phyloP scores from a whole-genome alignment of 2,888 invertebrate genomes.

The Hetaerina titia region DNA sequence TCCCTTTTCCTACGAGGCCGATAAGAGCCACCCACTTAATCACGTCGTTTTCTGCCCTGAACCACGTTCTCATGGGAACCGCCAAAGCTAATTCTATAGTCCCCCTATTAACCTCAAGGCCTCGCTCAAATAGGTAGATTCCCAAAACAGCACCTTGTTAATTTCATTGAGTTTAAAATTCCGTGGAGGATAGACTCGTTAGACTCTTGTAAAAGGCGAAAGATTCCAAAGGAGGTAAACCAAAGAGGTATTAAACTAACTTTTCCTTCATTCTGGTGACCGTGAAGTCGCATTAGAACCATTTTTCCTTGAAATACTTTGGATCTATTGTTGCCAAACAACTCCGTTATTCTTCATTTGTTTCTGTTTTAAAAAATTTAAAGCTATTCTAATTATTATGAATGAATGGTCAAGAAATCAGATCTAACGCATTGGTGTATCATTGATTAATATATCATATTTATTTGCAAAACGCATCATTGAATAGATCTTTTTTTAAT shows the following conservation, averaged over 20 bases:
- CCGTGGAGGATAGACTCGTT: not conserved
- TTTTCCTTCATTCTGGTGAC: too few relatives aligned
- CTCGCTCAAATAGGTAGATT: not conserved
- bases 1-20: not conserved
- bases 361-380: too few relatives aligned
- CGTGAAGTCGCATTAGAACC: too few relatives aligned
- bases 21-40: not conserved
- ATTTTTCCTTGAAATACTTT: too few relatives aligned
- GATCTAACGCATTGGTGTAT: too few relatives aligned
- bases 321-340: too few relatives aligned
- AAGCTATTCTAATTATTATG: too few relatives aligned
- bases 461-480: too few relatives aligned
- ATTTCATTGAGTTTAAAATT: not conserved
- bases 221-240: not conserved
- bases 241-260: not conserved
- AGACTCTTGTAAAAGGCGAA: not conserved
- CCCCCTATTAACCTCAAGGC: conserved; percentile 1
- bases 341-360: too few relatives aligned
- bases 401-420: too few relatives aligned
- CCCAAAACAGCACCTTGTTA: not conserved
- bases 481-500: too few relatives aligned
- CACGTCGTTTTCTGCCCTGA: not conserved
- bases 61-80: not conserved
- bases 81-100: conserved; percentile 17
- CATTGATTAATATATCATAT: too few relatives aligned